Evolutionary conservation across 2,113 vertebrate species (phyloP), one percentile per base, ranked within the genome.

Genomic region (Sardina pilchardus): DNA sequence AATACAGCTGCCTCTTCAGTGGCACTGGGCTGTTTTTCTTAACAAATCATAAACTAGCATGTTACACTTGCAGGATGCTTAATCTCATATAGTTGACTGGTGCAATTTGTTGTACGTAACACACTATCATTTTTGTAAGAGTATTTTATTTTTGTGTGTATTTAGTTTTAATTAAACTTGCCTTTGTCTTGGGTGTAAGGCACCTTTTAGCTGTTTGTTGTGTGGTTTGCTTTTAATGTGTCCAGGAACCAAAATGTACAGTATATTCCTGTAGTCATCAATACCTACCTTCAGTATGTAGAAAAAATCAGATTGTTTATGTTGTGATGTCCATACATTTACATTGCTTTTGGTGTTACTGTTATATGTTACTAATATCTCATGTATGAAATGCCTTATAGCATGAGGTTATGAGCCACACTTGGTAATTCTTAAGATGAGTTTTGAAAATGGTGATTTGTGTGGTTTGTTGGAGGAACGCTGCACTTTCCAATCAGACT

Each of bases 61-160:
- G 92, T 92, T 93, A 91, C 92, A 91, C 93, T 93, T 89, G 92
- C 92, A 93, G 90, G 89, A 92, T 90, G 92, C 91, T 59, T 94
- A 91, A 30, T 93, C 92, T 94, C 92, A 93, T 93, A 92, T 92
- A 92, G 93, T 90, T 94, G 94, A 95, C 94, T 92, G 92, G 94
- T 95, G 94, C 95, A 95, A 94, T 95, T 94, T 94, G 91, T 93
- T 93, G 91, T 93, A 94, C 90, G 92, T 94, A 94, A 95, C 84
- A 85, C 94, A 94, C 93, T 93, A 94, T 94, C 91, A 93, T 95
- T 95, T 75, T 95, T 95, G 93, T 94, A 94, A 94, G 94, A 94
- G 94, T 94, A 93, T 95, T 94, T 95, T 95, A 95, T 95, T 94
- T 95, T 94, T 94, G 92, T 95, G 94, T 95, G 93, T 94, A 90